Evolutionary conservation across 2,888 invertebrate genomes (phyloP).

Genomic region (Prionchulus punctatus): DNA sequence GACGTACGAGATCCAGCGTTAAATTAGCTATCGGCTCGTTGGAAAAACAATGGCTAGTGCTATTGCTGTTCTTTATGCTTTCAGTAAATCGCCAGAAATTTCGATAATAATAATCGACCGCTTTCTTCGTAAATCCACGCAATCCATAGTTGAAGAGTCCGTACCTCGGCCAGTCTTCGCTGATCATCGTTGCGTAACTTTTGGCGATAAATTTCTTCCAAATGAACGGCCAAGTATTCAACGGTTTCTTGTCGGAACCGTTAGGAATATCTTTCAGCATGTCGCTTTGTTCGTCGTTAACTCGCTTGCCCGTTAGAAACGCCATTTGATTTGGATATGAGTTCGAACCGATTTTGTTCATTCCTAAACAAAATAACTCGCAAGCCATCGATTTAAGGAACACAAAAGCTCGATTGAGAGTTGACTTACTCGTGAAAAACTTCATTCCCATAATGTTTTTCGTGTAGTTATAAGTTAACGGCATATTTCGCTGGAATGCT

Average conservation of each 20-base stretch:
- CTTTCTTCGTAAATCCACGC: conserved; percentile 2
- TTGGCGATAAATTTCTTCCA: not conserved
- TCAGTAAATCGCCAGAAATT: not conserved
- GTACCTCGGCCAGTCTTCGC: conserved; percentile 9
- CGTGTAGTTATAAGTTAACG: not conserved
- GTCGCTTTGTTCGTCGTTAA: no score
- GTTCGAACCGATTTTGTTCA: not conserved
- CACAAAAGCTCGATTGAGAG: no score
- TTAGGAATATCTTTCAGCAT: not conserved
- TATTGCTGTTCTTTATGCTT: not conserved
- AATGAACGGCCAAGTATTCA: conserved; percentile 1
- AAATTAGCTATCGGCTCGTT: not conserved
- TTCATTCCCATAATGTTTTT: not conserved
- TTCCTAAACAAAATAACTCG: no score
- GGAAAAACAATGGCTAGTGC: not conserved
- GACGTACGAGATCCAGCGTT: not conserved
- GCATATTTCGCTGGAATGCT: not conserved
- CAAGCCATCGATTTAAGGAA: no score
- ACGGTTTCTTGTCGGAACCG: not conserved
- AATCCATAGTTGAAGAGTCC: conserved; percentile 8
- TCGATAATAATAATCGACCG: conserved; percentile 5
- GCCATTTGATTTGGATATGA: no score
- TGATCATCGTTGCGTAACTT: conserved; percentile 5
- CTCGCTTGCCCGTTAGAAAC: no score
- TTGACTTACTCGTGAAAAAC: not conserved